phyloP scores from a whole-genome alignment of 2,113 vertebrate genomes.

The Gymnorhina tibicen region DNA sequence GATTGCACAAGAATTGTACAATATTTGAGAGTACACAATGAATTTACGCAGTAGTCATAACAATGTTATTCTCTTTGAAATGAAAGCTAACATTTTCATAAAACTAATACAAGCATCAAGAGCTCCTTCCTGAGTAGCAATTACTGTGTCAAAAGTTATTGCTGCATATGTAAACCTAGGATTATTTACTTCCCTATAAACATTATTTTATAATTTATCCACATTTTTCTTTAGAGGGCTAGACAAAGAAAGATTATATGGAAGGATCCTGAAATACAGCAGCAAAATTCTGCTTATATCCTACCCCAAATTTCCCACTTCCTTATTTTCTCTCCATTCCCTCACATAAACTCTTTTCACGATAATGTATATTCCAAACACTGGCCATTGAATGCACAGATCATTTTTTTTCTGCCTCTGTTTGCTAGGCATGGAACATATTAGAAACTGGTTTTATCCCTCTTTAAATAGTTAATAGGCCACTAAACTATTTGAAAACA shows the following conservation, averaged over 20 bases:
- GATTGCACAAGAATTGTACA: neutral
- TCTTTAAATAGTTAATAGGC: neutral
- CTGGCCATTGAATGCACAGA: neutral
- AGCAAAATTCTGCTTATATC: neutral
- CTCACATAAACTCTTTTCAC: neutral
- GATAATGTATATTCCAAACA: neutral
- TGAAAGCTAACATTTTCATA: conserved; percentile 17
- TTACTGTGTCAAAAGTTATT: conserved; percentile 27
- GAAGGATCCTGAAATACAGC: neutral
- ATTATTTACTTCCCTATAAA: conserved; percentile 30
- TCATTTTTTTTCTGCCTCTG: neutral
- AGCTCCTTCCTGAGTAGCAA: conserved; percentile 12
- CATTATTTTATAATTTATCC: neutral
- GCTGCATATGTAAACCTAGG: neutral
- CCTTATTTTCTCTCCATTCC: neutral
- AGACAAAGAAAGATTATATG: neutral
- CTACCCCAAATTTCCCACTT: neutral
- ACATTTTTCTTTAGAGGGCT: neutral
- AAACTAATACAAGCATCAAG: neutral
- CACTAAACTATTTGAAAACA: neutral
- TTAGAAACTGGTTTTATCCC: neutral
- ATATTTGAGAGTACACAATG: neutral
- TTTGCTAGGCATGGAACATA: neutral
- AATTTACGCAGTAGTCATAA: neutral
- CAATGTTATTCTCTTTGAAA: neutral